Evolutionary conservation across 2,797 vertebrate genomes (phyloP), one percentile per base, ranked within the genome.

Genomic region (Leptoclinus maculatus): DNA sequence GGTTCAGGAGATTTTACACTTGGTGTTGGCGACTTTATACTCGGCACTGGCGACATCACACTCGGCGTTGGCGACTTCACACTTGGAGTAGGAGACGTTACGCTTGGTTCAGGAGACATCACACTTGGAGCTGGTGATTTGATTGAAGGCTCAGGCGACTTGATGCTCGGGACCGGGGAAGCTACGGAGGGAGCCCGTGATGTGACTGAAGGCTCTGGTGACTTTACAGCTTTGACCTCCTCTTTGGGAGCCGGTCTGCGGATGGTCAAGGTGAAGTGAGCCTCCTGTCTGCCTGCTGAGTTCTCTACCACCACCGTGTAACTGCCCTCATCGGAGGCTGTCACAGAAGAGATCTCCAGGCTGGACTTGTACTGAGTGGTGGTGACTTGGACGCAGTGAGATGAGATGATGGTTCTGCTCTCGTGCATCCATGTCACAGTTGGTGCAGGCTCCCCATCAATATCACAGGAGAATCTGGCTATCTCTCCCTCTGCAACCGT

Each of bases 271-370:
- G 95, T 97, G 82, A 99, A 99, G 73, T 94, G 96, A 5, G 97
- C 97, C 91, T 98, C 97, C 89, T 99, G 97, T 82, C 91, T 96
- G 71, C 97, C 97, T 81, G 95, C 96, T 2, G 95, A 95, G 84
- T 99, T 99, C 92, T 98, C 97, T 2, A 98, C 97, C 59, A 98
- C 90, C 72, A 99, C 96, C 0, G 91, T 96, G 82, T 99, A 99
- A 82, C 67, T 97, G 89, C 98, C 98, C 87, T 99, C 98, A 90
- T 99, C 96, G 7, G 96, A 96, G 38, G 78, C 54, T 23, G 94
- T 95, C 76, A 98, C 97, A 0, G 94, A 96, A 74, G 95, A 95
- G 86, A 99, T 98, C 93, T 98, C 96, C 84, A 99, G 94, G 75
- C 91, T 96, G 25, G 98, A 99, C 71, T 98, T 99, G 91, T 98